Evolutionary conservation across 2,797 vertebrate species (phyloP).

Genomic region (Hippoglossus hippoglossus): DNA sequence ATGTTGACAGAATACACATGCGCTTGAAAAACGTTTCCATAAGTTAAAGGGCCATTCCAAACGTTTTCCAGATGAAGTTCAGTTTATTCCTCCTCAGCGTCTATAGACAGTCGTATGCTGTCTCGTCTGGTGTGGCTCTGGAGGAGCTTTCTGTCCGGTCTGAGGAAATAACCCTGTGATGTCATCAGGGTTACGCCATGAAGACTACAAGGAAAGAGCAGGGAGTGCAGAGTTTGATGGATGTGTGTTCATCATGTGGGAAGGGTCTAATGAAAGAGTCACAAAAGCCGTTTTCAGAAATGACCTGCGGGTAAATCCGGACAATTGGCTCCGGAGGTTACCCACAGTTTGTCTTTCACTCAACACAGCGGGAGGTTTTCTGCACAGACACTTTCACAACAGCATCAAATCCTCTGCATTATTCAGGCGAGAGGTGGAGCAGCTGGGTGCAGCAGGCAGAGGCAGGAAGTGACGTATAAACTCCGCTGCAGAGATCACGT

Average conservation of each 20-base stretch:
- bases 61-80: neutral
- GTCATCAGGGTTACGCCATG: neutral
- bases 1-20: neutral
- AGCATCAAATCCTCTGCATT: too few species aligned
- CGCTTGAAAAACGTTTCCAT: neutral
- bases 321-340: too few species aligned
- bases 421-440: too few species aligned
- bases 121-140: neutral
- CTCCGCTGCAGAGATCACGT: too few species aligned
- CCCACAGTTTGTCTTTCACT: neutral
- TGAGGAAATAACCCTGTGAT: conserved; percentile 12
- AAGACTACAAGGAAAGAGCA: neutral
- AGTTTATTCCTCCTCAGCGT: neutral
- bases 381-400: too few species aligned
- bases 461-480: too few species aligned
- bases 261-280: neutral
- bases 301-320: too few species aligned
- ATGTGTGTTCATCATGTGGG: too few species aligned
- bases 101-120: neutral
- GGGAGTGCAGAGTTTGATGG: neutral
- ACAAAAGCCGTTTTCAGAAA: too few species aligned
- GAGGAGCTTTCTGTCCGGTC: neutral
- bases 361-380: too few species aligned
- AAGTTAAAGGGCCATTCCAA: conserved; percentile 9
- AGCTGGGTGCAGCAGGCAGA: too few species aligned